Evolutionary conservation across 2,797 vertebrate species (phyloP).

Genomic region (Parotocinclus haroldoi): DNA sequence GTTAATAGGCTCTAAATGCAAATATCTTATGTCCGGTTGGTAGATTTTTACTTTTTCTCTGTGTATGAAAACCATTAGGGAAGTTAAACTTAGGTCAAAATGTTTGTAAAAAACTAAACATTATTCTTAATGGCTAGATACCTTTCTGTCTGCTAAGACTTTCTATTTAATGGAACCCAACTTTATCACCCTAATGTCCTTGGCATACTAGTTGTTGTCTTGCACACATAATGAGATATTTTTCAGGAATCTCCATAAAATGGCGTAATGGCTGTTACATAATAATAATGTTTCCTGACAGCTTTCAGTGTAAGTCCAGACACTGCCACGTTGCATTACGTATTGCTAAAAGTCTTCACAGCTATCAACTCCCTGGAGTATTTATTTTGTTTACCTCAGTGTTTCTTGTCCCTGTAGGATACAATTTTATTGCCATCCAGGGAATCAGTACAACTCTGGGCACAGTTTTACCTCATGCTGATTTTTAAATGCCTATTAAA

Average conservation of each 20-base stretch:
- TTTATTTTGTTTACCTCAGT: not conserved
- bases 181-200: conserved; percentile 19
- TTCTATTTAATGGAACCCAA: conserved; percentile 5
- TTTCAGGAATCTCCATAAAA: conserved; percentile 19
- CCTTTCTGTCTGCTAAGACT: conserved; percentile 6
- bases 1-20: no score
- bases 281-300: conserved; percentile 1
- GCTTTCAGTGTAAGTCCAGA: not conserved
- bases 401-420: not conserved
- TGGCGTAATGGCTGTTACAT: conserved; percentile 1
- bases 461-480: no score
- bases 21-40: no score
- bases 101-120: not conserved
- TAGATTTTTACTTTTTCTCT: no score
- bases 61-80: no score
- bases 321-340: not conserved
- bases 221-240: conserved; percentile 6
- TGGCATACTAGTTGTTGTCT: not conserved
- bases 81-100: no score
- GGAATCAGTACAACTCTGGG: no score
- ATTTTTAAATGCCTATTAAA: no score
- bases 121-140: not conserved
- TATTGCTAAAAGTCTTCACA: conserved; percentile 6
- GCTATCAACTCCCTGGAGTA: not conserved
- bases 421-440: no score